Conservation (phyloP, 2,888 invertebrate genomes). For the Heliconius erato region DNA sequence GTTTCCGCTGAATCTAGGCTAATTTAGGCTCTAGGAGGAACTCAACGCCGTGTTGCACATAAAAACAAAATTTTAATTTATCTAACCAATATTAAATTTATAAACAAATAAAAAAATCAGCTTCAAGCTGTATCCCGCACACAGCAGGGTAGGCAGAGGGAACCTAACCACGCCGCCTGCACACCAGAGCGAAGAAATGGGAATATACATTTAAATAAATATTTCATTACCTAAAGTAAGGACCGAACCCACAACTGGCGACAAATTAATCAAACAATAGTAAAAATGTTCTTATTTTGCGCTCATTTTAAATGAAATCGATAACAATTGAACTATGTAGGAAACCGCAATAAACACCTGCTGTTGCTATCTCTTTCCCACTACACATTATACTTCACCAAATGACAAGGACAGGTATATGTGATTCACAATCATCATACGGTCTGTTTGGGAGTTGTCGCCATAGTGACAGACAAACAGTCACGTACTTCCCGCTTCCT, state of each 20-base stretch:
- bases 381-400: constrained; percentile 29
- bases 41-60: no score
- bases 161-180: no score
- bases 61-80: neutral
- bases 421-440: constrained; percentile 33
- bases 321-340: constrained; percentile 4
- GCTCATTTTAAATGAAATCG: constrained; percentile 1
- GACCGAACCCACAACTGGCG: no score
- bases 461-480: constrained; percentile 69
- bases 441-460: constrained; percentile 58
- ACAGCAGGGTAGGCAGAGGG: no score
- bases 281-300: neutral
- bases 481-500: constrained; percentile 81
- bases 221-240: no score
- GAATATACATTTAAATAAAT: no score
- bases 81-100: neutral
- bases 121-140: no score
- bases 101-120: neutral
- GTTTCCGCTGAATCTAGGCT: no score
- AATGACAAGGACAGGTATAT: constrained; percentile 52
- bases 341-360: constrained; percentile 29
- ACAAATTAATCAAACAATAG: neutral
- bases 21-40: no score
- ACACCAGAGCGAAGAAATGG: no score
- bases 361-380: constrained; percentile 30